These are phyloP conservation scores for Sprattus sprattus DNA, from an alignment of 2,113 vertebrate genomes.

Conservation along the genomic window DNA sequence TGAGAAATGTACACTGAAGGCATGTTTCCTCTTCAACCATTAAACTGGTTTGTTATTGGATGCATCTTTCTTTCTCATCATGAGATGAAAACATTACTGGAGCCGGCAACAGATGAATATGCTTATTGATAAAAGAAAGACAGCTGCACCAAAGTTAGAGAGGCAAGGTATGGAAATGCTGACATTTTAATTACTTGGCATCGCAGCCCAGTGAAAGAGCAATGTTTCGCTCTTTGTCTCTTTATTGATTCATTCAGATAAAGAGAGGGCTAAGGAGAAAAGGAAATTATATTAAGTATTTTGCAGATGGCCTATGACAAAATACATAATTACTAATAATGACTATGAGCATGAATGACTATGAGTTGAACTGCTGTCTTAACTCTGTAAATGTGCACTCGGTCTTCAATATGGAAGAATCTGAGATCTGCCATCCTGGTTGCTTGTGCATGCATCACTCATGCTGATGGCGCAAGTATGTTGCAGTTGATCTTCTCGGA, in stretches of 20 bases:
- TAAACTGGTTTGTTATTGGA: neutral
- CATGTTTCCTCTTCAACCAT: neutral
- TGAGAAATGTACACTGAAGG: neutral
- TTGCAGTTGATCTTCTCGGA: neutral
- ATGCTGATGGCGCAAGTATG: neutral
- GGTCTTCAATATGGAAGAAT: neutral
- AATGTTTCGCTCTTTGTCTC: neutral
- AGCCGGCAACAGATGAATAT: neutral
- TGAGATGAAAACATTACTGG: neutral
- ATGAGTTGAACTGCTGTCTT: neutral
- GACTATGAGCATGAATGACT: too few species aligned
- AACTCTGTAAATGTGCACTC: neutral
- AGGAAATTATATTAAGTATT: neutral
- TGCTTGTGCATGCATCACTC: neutral
- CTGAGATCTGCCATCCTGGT: neutral
- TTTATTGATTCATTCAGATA: neutral
- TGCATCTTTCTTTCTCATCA: neutral
- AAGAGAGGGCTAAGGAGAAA: neutral
- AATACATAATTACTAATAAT: neutral
- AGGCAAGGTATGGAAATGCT: neutral
- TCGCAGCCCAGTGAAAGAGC: neutral
- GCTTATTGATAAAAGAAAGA: neutral
- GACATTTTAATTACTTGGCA: neutral
- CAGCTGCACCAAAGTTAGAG: neutral
- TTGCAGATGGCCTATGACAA: neutral